Evolutionary conservation across 2,113 vertebrate species (phyloP).

Genomic region (Rhipidura dahli): DNA sequence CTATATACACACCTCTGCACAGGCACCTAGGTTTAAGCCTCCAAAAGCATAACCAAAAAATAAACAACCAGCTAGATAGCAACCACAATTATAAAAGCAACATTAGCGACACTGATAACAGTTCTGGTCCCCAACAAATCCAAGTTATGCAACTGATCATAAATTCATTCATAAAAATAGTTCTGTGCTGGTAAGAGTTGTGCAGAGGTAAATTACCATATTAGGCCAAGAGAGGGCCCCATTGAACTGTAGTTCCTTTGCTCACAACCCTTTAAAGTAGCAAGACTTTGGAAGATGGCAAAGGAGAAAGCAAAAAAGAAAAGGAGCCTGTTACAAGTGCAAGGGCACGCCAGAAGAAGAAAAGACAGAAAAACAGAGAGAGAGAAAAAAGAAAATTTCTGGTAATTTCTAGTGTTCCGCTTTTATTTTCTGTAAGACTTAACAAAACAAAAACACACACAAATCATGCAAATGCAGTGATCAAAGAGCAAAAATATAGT

Average conservation of each 20-base stretch:
- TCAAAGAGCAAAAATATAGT: background rate
- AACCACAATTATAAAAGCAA: background rate
- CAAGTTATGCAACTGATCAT: background rate
- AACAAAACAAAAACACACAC: background rate
- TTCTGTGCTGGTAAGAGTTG: background rate
- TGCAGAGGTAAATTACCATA: background rate
- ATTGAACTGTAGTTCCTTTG: conserved; percentile 23
- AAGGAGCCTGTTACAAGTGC: background rate
- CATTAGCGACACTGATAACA: background rate
- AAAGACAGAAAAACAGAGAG: background rate
- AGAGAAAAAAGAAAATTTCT: background rate
- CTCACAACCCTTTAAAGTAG: background rate
- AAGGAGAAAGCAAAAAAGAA: background rate
- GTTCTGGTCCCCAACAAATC: background rate
- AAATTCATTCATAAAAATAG: conserved; percentile 37
- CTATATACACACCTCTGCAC: background rate
- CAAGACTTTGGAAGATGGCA: background rate
- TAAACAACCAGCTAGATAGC: background rate
- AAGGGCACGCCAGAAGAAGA: background rate
- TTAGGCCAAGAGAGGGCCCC: conserved; percentile 62
- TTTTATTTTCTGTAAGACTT: background rate
- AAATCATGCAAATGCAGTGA: background rate
- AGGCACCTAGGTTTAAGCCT: background rate
- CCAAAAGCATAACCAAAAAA: background rate
- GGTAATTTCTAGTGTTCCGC: background rate